A percentile compares a stretch with the other conserved stretches of the same genome.
These are phyloP conservation scores for Drosophila kohkoa DNA, from an alignment of 1,140 invertebrate genomes.

Conservation along the genomic window DNA sequence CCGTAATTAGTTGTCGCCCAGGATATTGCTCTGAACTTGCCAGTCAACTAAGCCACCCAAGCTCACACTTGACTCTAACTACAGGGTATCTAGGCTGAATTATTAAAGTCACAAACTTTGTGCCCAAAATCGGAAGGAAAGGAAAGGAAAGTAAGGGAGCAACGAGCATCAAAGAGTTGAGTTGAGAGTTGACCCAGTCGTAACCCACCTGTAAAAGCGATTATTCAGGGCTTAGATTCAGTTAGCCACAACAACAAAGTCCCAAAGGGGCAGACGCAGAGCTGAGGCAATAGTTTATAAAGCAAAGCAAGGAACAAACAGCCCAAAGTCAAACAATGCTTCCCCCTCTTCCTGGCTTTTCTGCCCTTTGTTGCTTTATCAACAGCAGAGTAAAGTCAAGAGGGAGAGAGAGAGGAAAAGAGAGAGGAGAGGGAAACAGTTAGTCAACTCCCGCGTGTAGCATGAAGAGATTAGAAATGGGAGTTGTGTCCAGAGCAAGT, in stretches of 20 bases:
- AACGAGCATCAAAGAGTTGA: neutral
- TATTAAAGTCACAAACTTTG: conserved; percentile 7
- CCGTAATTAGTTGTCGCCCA: conserved; percentile 32
- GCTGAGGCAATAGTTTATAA: neutral
- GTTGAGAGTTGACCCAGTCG: conserved; percentile 6
- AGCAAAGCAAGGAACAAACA: conserved; percentile 26
- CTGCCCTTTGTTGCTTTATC: conserved; percentile 18
- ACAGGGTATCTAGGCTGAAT: conserved; percentile 9
- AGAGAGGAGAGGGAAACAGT: neutral
- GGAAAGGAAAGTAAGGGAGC: neutral
- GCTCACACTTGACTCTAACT: neutral
- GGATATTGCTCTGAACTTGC: conserved; percentile 1
- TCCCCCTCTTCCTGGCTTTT: neutral
- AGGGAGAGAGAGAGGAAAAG: no score
- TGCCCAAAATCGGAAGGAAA: neutral
- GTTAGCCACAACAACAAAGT: conserved; percentile 12
- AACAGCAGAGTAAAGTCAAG: neutral
- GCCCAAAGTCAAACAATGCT: conserved; percentile 50
- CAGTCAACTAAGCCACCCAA: neutral
- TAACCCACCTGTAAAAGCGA: conserved; percentile 15
- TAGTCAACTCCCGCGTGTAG: conserved; percentile 11
- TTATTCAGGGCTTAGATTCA: conserved; percentile 26
- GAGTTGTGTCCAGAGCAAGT: conserved; percentile 1
- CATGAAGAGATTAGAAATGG: conserved; percentile 8
- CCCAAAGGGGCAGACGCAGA: neutral